phyloP scores from a whole-genome alignment of 2,888 invertebrate genomes.

The Clitarchus hookeri region DNA sequence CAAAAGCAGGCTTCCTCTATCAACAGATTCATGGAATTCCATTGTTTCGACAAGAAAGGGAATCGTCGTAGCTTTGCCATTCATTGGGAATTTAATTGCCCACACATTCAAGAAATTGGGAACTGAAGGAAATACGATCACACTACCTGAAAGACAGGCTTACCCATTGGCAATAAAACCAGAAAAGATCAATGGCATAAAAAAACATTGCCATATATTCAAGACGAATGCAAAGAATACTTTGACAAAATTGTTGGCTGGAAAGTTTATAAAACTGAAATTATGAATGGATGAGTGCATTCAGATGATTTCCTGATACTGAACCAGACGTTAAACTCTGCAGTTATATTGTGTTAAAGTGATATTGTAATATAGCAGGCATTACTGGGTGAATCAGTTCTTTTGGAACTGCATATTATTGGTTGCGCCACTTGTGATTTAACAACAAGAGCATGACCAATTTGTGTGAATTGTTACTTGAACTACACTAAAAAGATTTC shows the following conservation, averaged over 20 bases:
- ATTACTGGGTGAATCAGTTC: neutral
- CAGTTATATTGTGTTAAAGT: neutral
- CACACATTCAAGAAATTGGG: neutral
- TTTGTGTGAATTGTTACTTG: neutral
- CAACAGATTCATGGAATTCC: constrained; percentile 18
- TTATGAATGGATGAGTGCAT: neutral
- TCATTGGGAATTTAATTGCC: neutral
- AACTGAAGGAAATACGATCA: neutral
- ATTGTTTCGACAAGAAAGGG: neutral
- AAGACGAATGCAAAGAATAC: neutral
- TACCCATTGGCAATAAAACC: too few species aligned
- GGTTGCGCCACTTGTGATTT: neutral
- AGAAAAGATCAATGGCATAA: neutral
- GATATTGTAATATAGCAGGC: neutral
- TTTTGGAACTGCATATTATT: neutral
- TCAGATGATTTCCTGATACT: neutral
- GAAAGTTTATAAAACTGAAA: neutral
- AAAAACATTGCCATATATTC: neutral
- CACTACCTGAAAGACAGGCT: neutral
- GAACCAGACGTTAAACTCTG: neutral
- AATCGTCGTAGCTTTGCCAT: neutral
- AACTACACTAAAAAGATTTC: neutral
- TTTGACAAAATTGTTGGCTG: constrained; percentile 17
- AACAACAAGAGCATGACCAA: neutral
- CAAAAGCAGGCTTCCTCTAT: neutral